phyloP scores from a whole-genome alignment of 2,797 vertebrate species.

The Anomalospiza imberbis region DNA sequence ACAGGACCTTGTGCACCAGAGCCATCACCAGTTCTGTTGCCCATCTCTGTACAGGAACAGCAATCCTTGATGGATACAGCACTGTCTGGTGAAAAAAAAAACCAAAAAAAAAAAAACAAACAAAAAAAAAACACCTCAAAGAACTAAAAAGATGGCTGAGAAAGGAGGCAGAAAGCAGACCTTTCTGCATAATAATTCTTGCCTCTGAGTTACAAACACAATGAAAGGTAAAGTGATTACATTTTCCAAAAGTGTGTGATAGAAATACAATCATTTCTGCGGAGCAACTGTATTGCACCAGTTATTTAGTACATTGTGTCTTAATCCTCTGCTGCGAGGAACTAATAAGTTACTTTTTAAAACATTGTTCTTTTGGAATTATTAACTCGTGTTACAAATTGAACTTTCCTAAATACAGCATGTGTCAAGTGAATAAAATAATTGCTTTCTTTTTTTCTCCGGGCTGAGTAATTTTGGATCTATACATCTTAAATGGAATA shows the following conservation, averaged over 20 bases:
- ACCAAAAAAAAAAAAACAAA: background rate
- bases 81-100: background rate
- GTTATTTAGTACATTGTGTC: background rate
- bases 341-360: constrained; percentile 7
- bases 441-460: background rate
- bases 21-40: background rate
- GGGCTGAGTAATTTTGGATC: background rate
- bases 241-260: background rate
- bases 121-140: no score
- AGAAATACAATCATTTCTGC: background rate
- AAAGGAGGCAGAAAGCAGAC: background rate
- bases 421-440: background rate
- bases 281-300: background rate
- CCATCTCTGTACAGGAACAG: background rate
- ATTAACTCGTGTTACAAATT: constrained; percentile 44
- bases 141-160: background rate
- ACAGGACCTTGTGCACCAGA: background rate
- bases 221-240: background rate
- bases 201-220: background rate
- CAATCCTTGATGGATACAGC: background rate
- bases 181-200: background rate
- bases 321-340: background rate
- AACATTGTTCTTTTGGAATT: constrained; percentile 11
- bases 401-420: background rate
- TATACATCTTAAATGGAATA: background rate